phyloP scores from a whole-genome alignment of 2,797 vertebrate genomes.

The Sparidentex hasta region DNA sequence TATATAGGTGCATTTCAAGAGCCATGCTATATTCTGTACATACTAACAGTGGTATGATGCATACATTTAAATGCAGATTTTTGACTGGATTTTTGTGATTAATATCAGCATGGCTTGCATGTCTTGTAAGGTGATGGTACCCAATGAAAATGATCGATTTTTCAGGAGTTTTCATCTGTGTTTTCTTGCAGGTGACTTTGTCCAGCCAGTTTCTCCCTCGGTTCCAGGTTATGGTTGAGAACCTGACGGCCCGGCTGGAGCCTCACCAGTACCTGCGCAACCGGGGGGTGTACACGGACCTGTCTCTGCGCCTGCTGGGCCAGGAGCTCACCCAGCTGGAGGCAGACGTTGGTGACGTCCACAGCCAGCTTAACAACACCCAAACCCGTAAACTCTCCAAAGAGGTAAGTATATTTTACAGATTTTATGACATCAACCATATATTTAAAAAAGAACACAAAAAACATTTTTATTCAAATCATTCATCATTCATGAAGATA shows the following conservation, averaged over 20 bases:
- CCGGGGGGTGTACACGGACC: slow-evolving; percentile 68
- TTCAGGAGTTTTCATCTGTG: not conserved
- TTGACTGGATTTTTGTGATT: no score
- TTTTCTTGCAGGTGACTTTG: slow-evolving; percentile 56
- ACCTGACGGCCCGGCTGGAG: slow-evolving; percentile 68
- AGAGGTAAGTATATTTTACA: slow-evolving; percentile 67
- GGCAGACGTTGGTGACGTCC: slow-evolving; percentile 42
- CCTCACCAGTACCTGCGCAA: slow-evolving; percentile 73
- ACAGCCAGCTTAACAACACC: slow-evolving; percentile 49
- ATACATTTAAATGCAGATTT: no score
- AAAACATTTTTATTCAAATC: no score
- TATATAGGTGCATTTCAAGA: not conserved
- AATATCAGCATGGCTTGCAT: no score
- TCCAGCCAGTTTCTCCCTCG: slow-evolving; percentile 63
- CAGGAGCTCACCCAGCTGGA: slow-evolving; percentile 76
- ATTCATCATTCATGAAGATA: no score
- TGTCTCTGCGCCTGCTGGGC: slow-evolving; percentile 68
- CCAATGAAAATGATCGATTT: no score
- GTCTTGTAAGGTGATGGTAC: no score
- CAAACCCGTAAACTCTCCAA: slow-evolving; percentile 65
- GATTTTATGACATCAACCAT: no score
- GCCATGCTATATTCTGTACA: no score
- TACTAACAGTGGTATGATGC: no score
- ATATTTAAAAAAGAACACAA: no score
- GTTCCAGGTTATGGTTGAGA: slow-evolving; percentile 62